Base-by-base conservation (phyloP, 1,140 invertebrate species). In the Proctacanthus coquilletti region DNA sequence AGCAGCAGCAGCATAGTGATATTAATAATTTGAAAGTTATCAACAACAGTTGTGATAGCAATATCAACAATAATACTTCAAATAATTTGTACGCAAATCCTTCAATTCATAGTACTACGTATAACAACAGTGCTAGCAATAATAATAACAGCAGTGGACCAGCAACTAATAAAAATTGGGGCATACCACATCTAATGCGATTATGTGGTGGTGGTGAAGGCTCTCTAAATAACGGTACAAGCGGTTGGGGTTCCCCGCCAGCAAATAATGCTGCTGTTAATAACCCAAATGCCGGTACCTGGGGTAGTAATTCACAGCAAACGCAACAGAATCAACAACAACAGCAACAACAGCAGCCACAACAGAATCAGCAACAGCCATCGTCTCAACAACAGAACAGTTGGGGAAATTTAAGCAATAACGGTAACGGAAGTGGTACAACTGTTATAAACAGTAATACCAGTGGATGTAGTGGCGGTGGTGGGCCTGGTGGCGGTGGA, bases 151-250 rank as follows among this genome's bases (percentile, higher is more conserved):
- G n/a, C n/a, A n/a, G n/a, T n/a, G n/a, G n/a, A n/a, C n/a, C 42
- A 52, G 61, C 52, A 64, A 49, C 36, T 78, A 71, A 75, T n/a
- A n/a, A n/a, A n/a, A n/a, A n/a, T n/a, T n/a, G n/a, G n/a, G 73
- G 71, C 23, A 69, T 75, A 14, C 67, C 71, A 23, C 60, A 49
- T 17, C 57, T 64, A 20, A 51, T 79, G 41, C 67, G 77, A 37
- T 63, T 84, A n/a, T 62, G 66, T 30, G 81, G 81, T 31, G 80
- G 81, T 18, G 81, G 80, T 23, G 80, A 84, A 55, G 82, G 73
- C 57, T 80, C 80, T 17, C 66, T 83, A 33, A 82, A 78, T 53
- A 75, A 71, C 46, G 72, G 72, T 36, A 72, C 73, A 25, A 62
- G 70, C n/a, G 77, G 75, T 41, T 83, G 80, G 79, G 79, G 75